Evolutionary conservation across 1,140 invertebrate species (phyloP), one percentile per base, ranked within the genome.

Genomic region (Caenorhabditis latens): DNA sequence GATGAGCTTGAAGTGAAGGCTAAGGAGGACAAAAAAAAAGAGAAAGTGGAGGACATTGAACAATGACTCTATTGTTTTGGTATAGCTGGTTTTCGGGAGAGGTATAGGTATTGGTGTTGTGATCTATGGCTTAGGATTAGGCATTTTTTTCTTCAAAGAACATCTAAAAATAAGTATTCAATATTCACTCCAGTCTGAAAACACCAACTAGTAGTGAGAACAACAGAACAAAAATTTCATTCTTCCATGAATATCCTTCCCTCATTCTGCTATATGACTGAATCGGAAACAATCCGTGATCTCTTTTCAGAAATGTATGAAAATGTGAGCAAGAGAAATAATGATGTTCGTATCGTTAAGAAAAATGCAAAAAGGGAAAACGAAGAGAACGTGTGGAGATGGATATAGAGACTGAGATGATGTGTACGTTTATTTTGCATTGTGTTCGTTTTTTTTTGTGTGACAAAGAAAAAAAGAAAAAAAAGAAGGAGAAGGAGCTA

Each of bases 301-400:
- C 61, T 65, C 24, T 40, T 65, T 40, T 65, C 32, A 65, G 24
- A 65, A 65, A 65, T 65, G 24, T 65, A 65, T 65, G 61, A 65
- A 40, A 63, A 65, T 40, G 24, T 65, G 42, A 46, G 65, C 65
- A 46, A 24, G 21, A 63, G 8, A 40, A 63, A 63, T 63, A 71
- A 71, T 71, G 42, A 71, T 71, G 65, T 71, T 71, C 65, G 65
- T 71, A 71, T 71, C 65, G 65, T 71, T 71, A 71, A 46, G 65
- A 71, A 71, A 71, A 71, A 71, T 71, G 65, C 65, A 42, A 71
- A 71, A 71, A 71, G 46, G 19, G 9, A 32, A n/a, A 16, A 9
- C 9, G 40, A 24, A 40, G 32, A 65, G 40, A 65, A 65, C 24
- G 61, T 65, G 57, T n/a, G 57, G 32, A 24, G n/a, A 63, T 3